Conservation (phyloP, 2,113 vertebrate species). For the Andinoacara biseriatus region DNA sequence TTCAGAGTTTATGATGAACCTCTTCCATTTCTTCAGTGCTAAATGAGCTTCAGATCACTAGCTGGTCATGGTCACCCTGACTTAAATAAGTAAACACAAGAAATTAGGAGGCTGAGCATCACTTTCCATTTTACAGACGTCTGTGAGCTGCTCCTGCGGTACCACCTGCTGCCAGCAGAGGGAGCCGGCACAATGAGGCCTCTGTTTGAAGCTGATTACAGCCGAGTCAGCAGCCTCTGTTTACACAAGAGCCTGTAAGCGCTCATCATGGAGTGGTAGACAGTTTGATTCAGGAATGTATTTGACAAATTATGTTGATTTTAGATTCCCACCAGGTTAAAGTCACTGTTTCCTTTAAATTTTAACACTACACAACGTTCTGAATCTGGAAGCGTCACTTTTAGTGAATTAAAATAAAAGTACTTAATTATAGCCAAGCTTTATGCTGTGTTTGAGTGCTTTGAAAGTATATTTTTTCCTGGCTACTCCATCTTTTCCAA, state of each 20-base stretch:
- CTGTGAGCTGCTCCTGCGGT: constrained; percentile 6
- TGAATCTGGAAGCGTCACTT: background rate
- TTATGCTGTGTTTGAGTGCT: background rate
- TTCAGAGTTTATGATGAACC: background rate
- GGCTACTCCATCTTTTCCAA: background rate
- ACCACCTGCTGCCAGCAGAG: constrained; percentile 57
- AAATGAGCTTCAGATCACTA: background rate
- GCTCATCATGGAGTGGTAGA: background rate
- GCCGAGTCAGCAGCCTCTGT: constrained; percentile 45
- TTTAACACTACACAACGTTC: background rate
- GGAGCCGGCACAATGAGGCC: constrained; percentile 59
- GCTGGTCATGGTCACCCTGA: background rate
- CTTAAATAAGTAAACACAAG: background rate
- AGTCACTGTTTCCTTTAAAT: background rate
- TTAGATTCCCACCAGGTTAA: background rate
- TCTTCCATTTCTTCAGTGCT: background rate
- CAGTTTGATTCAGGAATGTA: background rate
- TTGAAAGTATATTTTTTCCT: background rate
- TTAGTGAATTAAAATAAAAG: background rate
- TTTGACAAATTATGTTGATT: background rate
- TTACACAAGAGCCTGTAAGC: constrained; percentile 28
- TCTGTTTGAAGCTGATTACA: constrained; percentile 46
- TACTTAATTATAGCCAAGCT: background rate
- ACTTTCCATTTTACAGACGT: constrained; percentile 33
- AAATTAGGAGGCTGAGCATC: constrained; percentile 11